A percentile compares a stretch with the other conserved stretches of the same genome.
Conservation (phyloP, 1,140 invertebrate genomes). For the Heliothis subflexa region DNA sequence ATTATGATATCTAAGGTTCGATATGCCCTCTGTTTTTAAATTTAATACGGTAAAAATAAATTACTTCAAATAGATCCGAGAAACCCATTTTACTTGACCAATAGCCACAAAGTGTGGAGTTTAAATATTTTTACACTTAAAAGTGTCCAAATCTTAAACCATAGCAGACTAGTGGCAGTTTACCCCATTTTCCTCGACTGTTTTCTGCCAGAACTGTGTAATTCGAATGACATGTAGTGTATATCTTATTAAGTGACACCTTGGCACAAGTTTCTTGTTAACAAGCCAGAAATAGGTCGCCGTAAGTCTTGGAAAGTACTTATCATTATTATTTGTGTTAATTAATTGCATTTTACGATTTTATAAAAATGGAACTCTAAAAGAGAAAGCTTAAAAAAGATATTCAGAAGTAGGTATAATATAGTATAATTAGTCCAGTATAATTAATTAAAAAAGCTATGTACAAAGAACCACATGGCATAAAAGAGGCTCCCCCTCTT, state of each 20-base stretch:
- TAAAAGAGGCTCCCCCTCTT: not conserved
- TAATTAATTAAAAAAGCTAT: not conserved
- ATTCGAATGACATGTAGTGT: conserved; percentile 34
- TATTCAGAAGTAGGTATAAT: not conserved
- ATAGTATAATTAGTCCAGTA: too few species aligned
- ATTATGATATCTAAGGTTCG: too few species aligned
- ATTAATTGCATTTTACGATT: not conserved
- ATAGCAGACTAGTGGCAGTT: conserved; percentile 17
- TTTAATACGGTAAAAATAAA: too few species aligned
- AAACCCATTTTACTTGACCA: not conserved
- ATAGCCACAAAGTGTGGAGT: not conserved
- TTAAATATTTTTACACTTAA: not conserved
- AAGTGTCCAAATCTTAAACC: conserved; percentile 13
- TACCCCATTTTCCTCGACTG: not conserved
- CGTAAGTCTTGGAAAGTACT: not conserved
- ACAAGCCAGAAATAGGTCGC: conserved; percentile 11
- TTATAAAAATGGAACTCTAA: not conserved
- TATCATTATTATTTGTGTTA: not conserved
- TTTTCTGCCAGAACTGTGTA: conserved; percentile 26
- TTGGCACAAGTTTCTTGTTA: conserved; percentile 22
- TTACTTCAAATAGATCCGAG: not conserved
- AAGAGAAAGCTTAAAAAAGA: not conserved
- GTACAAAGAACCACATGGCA: too few species aligned
- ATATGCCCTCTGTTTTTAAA: too few species aligned
- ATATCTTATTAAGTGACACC: conserved; percentile 36